Evolutionary conservation across 2,888 invertebrate species (phyloP).

Genomic region (Diadegma fenestrale): DNA sequence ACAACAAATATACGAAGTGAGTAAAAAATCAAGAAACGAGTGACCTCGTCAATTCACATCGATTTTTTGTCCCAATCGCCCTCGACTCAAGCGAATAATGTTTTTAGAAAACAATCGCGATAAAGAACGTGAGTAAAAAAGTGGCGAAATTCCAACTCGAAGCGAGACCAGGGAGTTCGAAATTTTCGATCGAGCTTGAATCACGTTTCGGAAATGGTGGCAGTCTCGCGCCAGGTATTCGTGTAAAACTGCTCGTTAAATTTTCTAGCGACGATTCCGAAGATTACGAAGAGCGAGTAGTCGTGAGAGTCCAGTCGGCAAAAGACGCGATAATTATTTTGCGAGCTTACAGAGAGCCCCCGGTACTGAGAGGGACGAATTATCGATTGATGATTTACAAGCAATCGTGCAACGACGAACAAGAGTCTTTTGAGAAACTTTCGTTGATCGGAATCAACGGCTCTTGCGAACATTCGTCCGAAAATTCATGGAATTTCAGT

Average conservation of each 20-base stretch:
- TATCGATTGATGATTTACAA: conserved; percentile 26
- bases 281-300: conserved; percentile 79
- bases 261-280: conserved; percentile 80
- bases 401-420: neutral
- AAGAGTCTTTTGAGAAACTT: neutral
- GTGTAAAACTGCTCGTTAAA: conserved; percentile 77
- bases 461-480: conserved; percentile 43
- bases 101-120: conserved; percentile 66
- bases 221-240: conserved; percentile 84
- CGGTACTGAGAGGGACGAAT: conserved; percentile 79
- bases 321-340: conserved; percentile 76
- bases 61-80: neutral
- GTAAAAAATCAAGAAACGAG: neutral
- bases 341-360: conserved; percentile 80
- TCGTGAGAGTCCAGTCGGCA: conserved; percentile 80
- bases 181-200: conserved; percentile 77
- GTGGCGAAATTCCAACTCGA: conserved; percentile 79
- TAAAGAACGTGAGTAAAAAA: conserved; percentile 78
- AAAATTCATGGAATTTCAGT: conserved; percentile 33
- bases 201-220: conserved; percentile 64
- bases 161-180: conserved; percentile 75
- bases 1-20: conserved; percentile 80
- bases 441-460: conserved; percentile 28
- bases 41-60: neutral
- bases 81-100: neutral